These are phyloP conservation scores for Octonoba sinensis DNA, from an alignment of 2,888 invertebrate species.

Conservation along the genomic window DNA sequence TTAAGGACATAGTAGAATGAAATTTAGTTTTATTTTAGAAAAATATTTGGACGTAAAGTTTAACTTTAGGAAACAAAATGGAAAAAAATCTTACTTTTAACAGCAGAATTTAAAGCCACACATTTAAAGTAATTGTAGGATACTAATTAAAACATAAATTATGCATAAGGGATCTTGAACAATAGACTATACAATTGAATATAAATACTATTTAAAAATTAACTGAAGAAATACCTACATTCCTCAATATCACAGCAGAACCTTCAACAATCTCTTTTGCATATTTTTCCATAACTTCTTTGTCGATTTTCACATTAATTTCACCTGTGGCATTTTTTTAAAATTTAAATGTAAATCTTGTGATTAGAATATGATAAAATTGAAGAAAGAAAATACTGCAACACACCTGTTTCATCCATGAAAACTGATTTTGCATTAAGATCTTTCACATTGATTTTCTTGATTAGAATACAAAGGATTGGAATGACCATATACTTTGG, in stretches of 20 bases:
- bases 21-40: too few relatives aligned
- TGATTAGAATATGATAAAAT: not conserved
- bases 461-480: constrained; percentile 46
- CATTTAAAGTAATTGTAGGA: too few relatives aligned
- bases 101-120: too few relatives aligned
- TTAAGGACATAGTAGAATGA: too few relatives aligned
- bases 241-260: constrained; percentile 37
- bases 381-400: not conserved
- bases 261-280: constrained; percentile 18
- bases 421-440: constrained; percentile 11
- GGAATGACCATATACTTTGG: constrained; percentile 51
- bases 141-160: too few relatives aligned
- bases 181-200: too few relatives aligned
- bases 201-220: too few relatives aligned
- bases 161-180: too few relatives aligned
- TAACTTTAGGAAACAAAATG: too few relatives aligned
- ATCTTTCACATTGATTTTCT: constrained; percentile 33
- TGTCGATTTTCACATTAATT: constrained; percentile 41
- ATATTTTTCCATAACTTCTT: constrained; percentile 35
- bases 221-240: constrained; percentile 10
- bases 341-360: not conserved
- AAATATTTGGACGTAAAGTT: too few relatives aligned
- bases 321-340: constrained; percentile 26
- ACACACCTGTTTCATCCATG: constrained; percentile 53
- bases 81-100: too few relatives aligned